Conservation (phyloP, 2,113 vertebrate species). For the Vombatus ursinus region DNA sequence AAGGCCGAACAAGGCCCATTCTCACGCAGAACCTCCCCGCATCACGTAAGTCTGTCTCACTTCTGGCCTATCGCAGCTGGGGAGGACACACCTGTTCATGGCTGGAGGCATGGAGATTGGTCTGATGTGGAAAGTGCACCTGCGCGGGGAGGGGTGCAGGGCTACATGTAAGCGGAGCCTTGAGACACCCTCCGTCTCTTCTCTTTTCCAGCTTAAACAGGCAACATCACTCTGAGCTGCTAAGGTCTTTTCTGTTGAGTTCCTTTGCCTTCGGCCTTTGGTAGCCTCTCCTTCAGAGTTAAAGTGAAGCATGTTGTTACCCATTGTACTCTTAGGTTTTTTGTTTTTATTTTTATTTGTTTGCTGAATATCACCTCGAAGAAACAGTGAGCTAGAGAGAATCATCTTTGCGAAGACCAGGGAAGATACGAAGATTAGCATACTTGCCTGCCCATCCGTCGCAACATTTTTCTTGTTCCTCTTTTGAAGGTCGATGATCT, state of each 20-base stretch:
- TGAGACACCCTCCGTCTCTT: constrained; percentile 92
- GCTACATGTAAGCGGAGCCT: constrained; percentile 94
- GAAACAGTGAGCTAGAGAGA: background rate
- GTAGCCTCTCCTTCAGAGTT: background rate
- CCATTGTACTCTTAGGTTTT: background rate
- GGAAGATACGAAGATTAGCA: background rate
- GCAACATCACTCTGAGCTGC: constrained; percentile 78
- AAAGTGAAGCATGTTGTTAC: background rate
- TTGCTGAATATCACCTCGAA: background rate
- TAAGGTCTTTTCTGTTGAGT: constrained; percentile 40
- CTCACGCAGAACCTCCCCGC: constrained; percentile 84
- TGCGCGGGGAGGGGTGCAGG: constrained; percentile 88
- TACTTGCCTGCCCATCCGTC: background rate
- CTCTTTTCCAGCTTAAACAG: constrained; percentile 88
- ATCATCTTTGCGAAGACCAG: background rate
- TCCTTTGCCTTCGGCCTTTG: background rate
- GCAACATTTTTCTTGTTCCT: constrained; percentile 27
- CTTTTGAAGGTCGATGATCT: constrained; percentile 12
- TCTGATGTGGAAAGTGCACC: constrained; percentile 90
- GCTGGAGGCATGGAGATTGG: constrained; percentile 89
- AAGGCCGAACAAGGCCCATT: constrained; percentile 73
- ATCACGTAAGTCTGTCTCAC: constrained; percentile 77
- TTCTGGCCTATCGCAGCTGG: constrained; percentile 80
- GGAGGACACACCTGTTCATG: constrained; percentile 92
- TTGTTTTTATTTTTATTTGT: background rate